Conservation (phyloP, 1,140 invertebrate genomes). For the Macrocentrus cingulum region DNA sequence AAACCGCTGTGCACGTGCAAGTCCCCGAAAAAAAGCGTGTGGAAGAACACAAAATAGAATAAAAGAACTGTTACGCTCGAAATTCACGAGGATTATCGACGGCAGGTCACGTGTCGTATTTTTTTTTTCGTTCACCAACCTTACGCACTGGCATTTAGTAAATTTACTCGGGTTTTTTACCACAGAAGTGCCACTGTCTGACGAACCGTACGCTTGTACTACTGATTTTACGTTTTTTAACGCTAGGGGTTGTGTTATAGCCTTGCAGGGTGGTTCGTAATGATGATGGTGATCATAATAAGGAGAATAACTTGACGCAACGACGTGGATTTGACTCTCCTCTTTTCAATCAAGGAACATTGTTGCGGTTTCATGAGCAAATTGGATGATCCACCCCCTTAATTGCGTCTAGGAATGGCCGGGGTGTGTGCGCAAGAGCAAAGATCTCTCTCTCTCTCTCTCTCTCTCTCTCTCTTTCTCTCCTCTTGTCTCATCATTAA, state of each 20-base stretch:
- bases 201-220: too few species aligned
- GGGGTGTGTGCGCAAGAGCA: not conserved
- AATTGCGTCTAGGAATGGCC: conserved; percentile 25
- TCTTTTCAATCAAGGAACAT: conserved; percentile 30
- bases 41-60: conserved; percentile 25
- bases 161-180: too few species aligned
- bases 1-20: conserved; percentile 28
- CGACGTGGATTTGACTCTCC: conserved; percentile 27
- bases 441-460: too few species aligned
- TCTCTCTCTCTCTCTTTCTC: not conserved
- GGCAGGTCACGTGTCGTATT: too few species aligned
- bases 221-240: not conserved
- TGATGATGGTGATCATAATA: not conserved
- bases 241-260: too few species aligned
- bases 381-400: conserved; percentile 29
- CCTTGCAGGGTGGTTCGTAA: too few species aligned
- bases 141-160: too few species aligned
- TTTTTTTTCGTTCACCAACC: too few species aligned
- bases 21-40: conserved; percentile 1
- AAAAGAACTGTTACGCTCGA: not conserved
- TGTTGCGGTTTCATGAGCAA: conserved; percentile 29
- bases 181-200: too few species aligned
- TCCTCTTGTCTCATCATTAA: not conserved
- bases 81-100: too few species aligned
- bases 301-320: conserved; percentile 2